Conservation (phyloP, 2,888 invertebrate genomes). For the Galerucella calmariensis region DNA sequence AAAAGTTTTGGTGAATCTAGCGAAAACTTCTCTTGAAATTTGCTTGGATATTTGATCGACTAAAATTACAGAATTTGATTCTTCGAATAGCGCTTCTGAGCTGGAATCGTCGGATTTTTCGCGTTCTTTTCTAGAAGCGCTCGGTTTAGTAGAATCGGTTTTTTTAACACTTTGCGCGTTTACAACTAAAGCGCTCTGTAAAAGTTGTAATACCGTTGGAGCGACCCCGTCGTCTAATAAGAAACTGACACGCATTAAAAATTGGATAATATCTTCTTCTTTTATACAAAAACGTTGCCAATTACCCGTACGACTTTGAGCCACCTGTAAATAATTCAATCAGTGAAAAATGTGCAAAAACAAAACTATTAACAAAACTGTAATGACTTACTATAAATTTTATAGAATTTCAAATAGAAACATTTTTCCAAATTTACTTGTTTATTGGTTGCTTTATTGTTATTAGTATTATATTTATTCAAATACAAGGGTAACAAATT, state of each 20-base stretch:
- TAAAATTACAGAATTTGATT: conserved; percentile 74
- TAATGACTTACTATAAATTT: too few species aligned
- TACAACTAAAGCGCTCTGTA: conserved; percentile 88
- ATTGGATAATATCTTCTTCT: conserved; percentile 80
- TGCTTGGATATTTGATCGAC: conserved; percentile 78
- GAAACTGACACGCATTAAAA: conserved; percentile 86
- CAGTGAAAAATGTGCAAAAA: too few species aligned
- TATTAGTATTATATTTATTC: too few species aligned
- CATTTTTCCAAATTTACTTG: too few species aligned
- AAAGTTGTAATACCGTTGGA: conserved; percentile 87
- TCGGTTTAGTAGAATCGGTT: conserved; percentile 49
- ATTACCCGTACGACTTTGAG: conserved; percentile 89
- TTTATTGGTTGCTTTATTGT: too few species aligned
- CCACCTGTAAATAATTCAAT: conserved; percentile 65
- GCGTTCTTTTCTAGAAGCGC: conserved; percentile 67
- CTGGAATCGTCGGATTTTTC: conserved; percentile 77
- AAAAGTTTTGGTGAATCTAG: conserved; percentile 88
- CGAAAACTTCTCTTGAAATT: conserved; percentile 73
- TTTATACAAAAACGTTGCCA: conserved; percentile 91
- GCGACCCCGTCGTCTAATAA: conserved; percentile 91
- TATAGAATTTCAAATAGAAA: too few species aligned
- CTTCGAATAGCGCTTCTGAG: conserved; percentile 74
- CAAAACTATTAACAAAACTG: too few species aligned
- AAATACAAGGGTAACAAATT: too few species aligned
- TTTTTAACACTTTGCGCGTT: conserved; percentile 57